Evolutionary conservation across 2,113 vertebrate genomes (phyloP), one percentile per base, ranked within the genome.

Genomic region (Synodontis membranacea): DNA sequence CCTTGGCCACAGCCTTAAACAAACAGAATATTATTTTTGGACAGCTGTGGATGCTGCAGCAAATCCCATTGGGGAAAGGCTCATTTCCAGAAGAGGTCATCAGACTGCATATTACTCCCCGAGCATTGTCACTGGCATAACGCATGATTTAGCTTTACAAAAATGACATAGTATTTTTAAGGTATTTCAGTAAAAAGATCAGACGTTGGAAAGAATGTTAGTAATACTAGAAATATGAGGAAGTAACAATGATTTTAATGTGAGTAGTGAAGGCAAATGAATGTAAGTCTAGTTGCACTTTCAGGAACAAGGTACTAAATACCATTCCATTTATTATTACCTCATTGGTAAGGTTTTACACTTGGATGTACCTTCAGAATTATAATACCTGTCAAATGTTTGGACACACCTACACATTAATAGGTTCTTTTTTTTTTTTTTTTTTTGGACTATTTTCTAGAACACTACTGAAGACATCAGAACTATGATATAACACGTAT

Each of bases 1-100:
- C 86, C 88, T 91, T 90, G 92, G 93, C 92, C 89, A 86, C 87
- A 91, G 92, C 90, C 91, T 95, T 93, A 87, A 94, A 93, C 92
- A 94, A 95, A 93, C 94, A 91, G 88, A 66, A 4, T 93, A 88
- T 94, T 95, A 92, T 94, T 93, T 91, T 95, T 94, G 90, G 93
- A 94, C 84, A 88, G 82, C 91, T 86, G 79, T 58, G 90, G 82
- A 87, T 90, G 89, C 86, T 92, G 86, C 80, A 84, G 85, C 85
- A 25, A 85, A 90, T 89, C 87, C 86, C 84, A 12, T 76, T 44
- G 17, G 87, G 90, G 86, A 23, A 0, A 48, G 89, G 78, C 42
- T 82, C 87, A 92, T 92, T 88, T 89, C 92, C 89, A 90, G 80
- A 80, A 64, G 82, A 84, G 56, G 72, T 54, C 84, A 85, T 66